Percentiles rank a stretch among this genome's conserved stretches.
Conservation (phyloP, 2,113 vertebrate species). For the Cercocebus atys region DNA sequence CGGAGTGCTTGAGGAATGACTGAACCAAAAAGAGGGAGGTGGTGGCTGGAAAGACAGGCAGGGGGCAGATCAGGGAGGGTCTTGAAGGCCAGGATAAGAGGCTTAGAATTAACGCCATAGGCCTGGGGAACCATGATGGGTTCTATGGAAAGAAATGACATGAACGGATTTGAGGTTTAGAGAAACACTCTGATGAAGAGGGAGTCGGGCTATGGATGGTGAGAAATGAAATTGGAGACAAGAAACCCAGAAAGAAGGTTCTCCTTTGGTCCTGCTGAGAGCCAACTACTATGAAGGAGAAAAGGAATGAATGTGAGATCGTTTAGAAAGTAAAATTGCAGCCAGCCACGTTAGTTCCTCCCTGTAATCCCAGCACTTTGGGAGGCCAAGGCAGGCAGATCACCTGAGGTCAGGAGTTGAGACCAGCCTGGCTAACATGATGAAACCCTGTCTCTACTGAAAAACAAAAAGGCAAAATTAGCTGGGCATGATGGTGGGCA, state of each 20-base stretch:
- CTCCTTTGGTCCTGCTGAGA: rapidly evolving
- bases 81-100: background rate
- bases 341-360: no score
- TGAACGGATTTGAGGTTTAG: background rate
- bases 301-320: background rate
- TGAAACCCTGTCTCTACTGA: no score
- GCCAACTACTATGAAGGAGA: background rate
- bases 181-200: background rate
- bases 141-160: background rate
- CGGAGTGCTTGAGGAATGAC: background rate
- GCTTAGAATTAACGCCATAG: background rate
- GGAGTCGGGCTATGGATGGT: rapidly evolving
- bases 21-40: background rate
- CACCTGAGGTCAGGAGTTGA: no score
- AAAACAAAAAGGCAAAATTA: no score
- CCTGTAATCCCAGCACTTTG: no score
- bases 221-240: background rate
- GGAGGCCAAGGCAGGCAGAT: no score
- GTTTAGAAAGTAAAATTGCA: background rate
- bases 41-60: background rate
- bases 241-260: background rate
- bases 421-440: no score
- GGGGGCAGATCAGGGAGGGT: background rate
- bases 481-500: no score
- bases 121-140: background rate